Evolutionary conservation across 2,113 vertebrate genomes (phyloP).

Genomic region (Pantherophis guttatus): DNA sequence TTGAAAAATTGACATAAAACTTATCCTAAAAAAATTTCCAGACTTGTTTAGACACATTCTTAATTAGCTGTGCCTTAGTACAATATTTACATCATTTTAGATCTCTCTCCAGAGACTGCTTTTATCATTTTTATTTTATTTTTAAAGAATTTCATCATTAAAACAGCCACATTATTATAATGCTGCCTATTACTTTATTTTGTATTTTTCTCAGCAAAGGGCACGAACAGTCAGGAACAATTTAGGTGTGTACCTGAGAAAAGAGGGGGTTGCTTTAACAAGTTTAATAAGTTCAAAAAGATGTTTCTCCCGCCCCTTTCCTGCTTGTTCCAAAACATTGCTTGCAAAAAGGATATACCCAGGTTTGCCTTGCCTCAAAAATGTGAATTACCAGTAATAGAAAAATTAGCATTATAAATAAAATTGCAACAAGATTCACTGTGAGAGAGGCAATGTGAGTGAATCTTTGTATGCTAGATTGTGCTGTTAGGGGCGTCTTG

Average conservation of each 20-base stretch:
- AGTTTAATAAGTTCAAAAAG: not conserved
- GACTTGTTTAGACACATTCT: not conserved
- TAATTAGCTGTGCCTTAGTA: not conserved
- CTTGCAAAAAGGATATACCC: not conserved
- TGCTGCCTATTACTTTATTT: not conserved
- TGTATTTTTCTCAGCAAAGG: not conserved
- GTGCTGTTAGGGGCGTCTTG: not conserved
- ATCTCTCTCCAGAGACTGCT: not conserved
- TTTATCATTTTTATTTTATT: not conserved
- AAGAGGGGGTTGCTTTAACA: not conserved
- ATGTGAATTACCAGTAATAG: not conserved
- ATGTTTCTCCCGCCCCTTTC: not conserved
- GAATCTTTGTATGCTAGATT: not conserved
- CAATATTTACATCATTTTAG: not conserved
- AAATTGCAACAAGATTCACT: not conserved
- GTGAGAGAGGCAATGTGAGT: not conserved
- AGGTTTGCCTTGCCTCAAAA: not conserved
- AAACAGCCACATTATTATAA: not conserved
- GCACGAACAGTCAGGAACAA: not conserved
- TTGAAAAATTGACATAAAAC: not conserved
- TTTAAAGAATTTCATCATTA: not conserved
- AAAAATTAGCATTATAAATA: not conserved
- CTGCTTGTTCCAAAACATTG: not conserved
- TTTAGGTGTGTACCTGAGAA: not conserved
- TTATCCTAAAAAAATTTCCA: not conserved